Evolutionary conservation across 2,797 vertebrate species (phyloP), one percentile per base, ranked within the genome.

Genomic region (Thunnus albacares): DNA sequence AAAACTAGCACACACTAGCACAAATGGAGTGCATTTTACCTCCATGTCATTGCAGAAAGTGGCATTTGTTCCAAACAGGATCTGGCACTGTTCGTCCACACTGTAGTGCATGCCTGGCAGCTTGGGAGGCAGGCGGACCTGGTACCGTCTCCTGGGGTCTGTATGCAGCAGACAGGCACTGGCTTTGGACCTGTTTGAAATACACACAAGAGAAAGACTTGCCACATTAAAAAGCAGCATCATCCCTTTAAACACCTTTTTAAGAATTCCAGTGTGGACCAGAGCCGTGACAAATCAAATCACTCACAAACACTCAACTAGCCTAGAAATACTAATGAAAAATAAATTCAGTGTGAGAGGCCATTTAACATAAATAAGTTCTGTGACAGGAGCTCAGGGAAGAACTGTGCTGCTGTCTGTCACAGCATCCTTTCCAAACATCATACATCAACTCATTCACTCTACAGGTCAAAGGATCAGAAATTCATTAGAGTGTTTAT

Each of bases 91-190:
- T 56, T 98, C 97, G 0, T 97, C 96, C 0, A 97, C 97, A 1
- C 97, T 99, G 93, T 99, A 99, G 92, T 99, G 98, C 98, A 99
- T 99, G 38, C 98, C 98, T 0, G 98, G 98, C 73, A 99, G 96
- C 84, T 99, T 99, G 90, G 97, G 96, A 1, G 97, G 97, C 45
- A 98, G 96, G n/a, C 94, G 96, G 38, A 97, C 92, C 0, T 93
- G 92, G 0, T 97, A 95, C 0, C 89, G 96, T 81, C 96, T 98
- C 51, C 97, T 93, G 0, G 96, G 97, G 85, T 99, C 97, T 0
- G 97, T 99, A 80, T 97, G 93, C 86, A 97, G 92, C 26, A 99
- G 93, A n/a, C 98, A 99, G 8, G 89, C 91, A 81, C 98, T 99
- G 78, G 96, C 94, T 93, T 98, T 98, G 30, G 97, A 98, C 90